Evolutionary conservation across 2,888 invertebrate genomes (phyloP), one percentile per base, ranked within the genome.

Genomic region (Lampropteryx suffumata): DNA sequence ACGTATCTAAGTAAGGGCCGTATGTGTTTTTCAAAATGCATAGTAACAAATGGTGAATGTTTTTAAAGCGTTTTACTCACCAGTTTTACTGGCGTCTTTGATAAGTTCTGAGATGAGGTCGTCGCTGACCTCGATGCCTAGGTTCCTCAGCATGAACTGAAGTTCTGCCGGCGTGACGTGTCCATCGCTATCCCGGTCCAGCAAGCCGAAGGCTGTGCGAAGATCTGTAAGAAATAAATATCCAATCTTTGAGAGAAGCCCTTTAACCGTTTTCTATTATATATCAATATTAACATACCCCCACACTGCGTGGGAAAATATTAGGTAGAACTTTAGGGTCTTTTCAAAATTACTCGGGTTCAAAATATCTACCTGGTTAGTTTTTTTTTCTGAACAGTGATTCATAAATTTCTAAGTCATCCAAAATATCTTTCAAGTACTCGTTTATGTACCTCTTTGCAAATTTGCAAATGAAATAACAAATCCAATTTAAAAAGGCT

Each of bases 171-270:
- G 93, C 39, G 94, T 95, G 62, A 95, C 93, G 73, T 93, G 92
- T 0, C 95, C 95, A 79, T 96, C 95, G 67, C 93, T 93, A 83
- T 96, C 94, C 56, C 94, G 91, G 82, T 96, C 95, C 79, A 95
- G 80, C 56, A 96, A 89, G 55, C 94, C 94, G 79, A 96, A 96
- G 40, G 95, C 95, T 65, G 94, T 95, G 69, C 94, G 92, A 64
- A 95, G 90, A 82, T 95, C 95, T 95, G 86, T 0, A 90, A 90
- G 57, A 33, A 49, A 28, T 29, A 7, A n/a, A 21, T 17, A 28
- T 10, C 7, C 2, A 11, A 34, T 34, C 34, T 34, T 21, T 17
- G 14, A 21, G n/a, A 34, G 2, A 29, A 29, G n/a, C 29, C 11
- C 29, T 3, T n/a, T 3, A 28, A 14, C 8, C 5, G 0, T n/a